Evolutionary conservation across 2,113 vertebrate genomes (phyloP), one percentile per base, ranked within the genome.

Genomic region (Synodontis membranacea): DNA sequence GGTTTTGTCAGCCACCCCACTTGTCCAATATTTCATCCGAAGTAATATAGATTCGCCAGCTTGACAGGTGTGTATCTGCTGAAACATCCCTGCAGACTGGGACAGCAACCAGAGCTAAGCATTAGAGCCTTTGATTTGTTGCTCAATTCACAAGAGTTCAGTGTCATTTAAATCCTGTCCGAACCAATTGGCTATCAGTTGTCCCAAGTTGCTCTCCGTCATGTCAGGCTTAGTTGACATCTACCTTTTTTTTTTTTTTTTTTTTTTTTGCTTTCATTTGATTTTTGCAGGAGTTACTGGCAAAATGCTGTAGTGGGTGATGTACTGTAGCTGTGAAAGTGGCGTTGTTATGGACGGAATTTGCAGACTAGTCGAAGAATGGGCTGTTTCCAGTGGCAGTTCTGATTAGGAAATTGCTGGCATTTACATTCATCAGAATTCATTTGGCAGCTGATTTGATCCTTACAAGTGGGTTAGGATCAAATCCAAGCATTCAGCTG

Each of bases 91-190:
- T 46, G 25, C 17, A 66, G 88, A 83, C 52, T 23, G n/a, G 44
- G 42, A 62, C 39, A 8, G 31, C 44, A 7, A 70, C 50, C 74
- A 80, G 9, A 60, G 86, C 23, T 66, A 66, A 80, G 78, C 72
- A 83, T 83, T 46, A 10, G 19, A 78, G 64, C 72, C 25, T 88
- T 86, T 86, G 88, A 84, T 87, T 84, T 83, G 88, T 80, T 87
- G 75, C 72, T 87, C 64, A 82, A 85, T 74, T 85, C 74, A 80
- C 64, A 34, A 64, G 48, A 85, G 80, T 82, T 89, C 60, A 87
- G 62, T 87, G 80, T 87, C 88, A 87, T 89, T 89, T 87, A 89
- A 87, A 52, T 89, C 66, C 86, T 87, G 86, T 89, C 86, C 60
- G 28, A 79, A 87, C 81, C 66, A 89, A 89, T 89, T 83, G 85